Conservation (phyloP, 23 tunicate genomes). For the Aplidium turbinatum region DNA sequence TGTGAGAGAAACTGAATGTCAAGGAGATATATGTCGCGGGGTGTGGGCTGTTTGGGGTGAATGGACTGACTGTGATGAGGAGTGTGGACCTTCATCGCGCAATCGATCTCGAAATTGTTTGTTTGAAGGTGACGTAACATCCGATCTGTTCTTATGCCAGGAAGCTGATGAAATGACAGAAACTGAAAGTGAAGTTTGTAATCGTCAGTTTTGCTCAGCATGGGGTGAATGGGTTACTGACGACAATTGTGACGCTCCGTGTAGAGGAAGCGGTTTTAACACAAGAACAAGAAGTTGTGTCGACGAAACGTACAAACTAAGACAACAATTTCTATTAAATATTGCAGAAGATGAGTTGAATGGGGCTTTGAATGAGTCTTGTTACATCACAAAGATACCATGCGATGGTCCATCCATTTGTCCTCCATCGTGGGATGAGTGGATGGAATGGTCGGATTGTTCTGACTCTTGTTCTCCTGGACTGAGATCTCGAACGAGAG, state of each 20-base stretch:
- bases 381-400: conserved; percentile 12
- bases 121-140: conserved; percentile 11
- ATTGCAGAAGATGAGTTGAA: conserved; percentile 10
- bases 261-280: conserved; percentile 5
- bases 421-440: no score
- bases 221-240: conserved; percentile 37
- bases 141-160: conserved; percentile 4
- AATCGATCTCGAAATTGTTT: conserved; percentile 24
- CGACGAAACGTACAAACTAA: no score
- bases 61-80: conserved; percentile 21
- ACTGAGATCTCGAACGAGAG: no score
- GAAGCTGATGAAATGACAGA: not conserved
- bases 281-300: conserved; percentile 10
- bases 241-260: conserved; percentile 30
- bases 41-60: conserved; percentile 17
- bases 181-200: conserved; percentile 9
- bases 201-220: conserved; percentile 17
- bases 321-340: not conserved
- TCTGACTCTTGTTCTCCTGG: no score
- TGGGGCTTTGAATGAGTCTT: not conserved
- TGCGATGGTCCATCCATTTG: no score
- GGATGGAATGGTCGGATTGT: no score
- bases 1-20: not conserved
- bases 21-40: conserved; percentile 32
- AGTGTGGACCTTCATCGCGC: conserved; percentile 23